Evolutionary conservation across 2,888 invertebrate species (phyloP).

Genomic region (Agrochola lychnidis): DNA sequence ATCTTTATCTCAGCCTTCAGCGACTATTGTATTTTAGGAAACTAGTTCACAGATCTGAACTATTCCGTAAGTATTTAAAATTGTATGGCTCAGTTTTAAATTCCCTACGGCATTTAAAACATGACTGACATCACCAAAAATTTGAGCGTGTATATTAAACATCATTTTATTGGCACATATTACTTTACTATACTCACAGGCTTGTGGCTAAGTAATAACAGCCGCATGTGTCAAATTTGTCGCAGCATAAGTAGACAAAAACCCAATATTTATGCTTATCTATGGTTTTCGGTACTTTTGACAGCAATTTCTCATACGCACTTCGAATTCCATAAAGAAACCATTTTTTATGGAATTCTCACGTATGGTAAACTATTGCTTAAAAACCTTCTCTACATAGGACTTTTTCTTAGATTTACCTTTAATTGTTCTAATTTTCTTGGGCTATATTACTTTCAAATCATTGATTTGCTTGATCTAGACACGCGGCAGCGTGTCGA

Average conservation of each 20-base stretch:
- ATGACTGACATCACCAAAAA: background rate
- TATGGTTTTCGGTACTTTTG: background rate
- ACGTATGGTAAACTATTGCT: too few relatives aligned
- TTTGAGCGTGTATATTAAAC: background rate
- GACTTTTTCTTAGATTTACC: background rate
- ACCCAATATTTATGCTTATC: background rate
- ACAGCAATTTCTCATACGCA: background rate
- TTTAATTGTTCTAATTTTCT: background rate
- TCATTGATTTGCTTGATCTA: too few relatives aligned
- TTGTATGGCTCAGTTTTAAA: background rate
- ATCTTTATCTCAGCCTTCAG: slow-evolving; percentile 41
- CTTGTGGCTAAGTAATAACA: too few relatives aligned
- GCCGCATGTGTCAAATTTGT: too few relatives aligned
- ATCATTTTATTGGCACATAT: background rate
- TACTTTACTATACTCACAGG: background rate
- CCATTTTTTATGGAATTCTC: background rate
- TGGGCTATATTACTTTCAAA: background rate
- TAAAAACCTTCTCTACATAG: background rate
- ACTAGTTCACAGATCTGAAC: background rate
- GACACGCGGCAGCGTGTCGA: too few relatives aligned
- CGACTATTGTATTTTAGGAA: slow-evolving; percentile 5
- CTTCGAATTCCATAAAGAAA: too few relatives aligned
- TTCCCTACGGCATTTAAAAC: too few relatives aligned
- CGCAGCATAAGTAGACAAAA: background rate
- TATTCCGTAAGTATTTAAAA: background rate